Evolutionary conservation across 2,113 vertebrate genomes (phyloP), one percentile per base, ranked within the genome.

Genomic region (Periophthalmodon schlosseri): DNA sequence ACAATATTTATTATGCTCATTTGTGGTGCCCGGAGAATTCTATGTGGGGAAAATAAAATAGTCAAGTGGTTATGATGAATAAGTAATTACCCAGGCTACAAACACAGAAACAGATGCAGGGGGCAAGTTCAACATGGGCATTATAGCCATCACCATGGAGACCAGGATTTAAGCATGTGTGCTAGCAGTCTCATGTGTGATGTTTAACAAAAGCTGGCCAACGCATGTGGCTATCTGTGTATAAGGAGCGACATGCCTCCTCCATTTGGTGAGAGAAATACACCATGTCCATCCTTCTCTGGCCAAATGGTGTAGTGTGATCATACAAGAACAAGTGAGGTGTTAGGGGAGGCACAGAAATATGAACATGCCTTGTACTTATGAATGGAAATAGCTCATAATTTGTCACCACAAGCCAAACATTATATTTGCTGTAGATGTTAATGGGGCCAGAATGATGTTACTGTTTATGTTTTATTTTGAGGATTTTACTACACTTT

Each of bases 121-220:
- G 90, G 90, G 81, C 81, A 88, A 90, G 93, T 91, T 92, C 88
- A 85, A 60, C 85, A 82, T 76, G 77, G 86, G 89, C 89, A 87
- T 79, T 90, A 90, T 90, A 91, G 91, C 85, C 89, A 90, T 94
- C 92, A 91, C 92, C 92, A 94, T 94, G 92, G 92, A 89, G 92
- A 93, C 91, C 84, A 36, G 77, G 74, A 76, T 87, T 85, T 76
- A 79, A 85, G 80, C 46, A 70, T 74, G 75, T 54, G 50, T 52
- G 68, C 28, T 56, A 65, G 44, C 72, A 28, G 20, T 66, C 39
- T 83, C 64, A 34, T 76, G 76, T 77, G 78, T 73, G 86, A 86
- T 79, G 80, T 85, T 84, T 89, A 77, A 78, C 75, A 68, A 63
- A 86, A 84, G 83, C 85, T 70, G 81, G 82, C 80, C 81, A 81